Evolutionary conservation across 2,797 vertebrate species (phyloP), one percentile per base, ranked within the genome.

Genomic region (Tolypeutes matacus): DNA sequence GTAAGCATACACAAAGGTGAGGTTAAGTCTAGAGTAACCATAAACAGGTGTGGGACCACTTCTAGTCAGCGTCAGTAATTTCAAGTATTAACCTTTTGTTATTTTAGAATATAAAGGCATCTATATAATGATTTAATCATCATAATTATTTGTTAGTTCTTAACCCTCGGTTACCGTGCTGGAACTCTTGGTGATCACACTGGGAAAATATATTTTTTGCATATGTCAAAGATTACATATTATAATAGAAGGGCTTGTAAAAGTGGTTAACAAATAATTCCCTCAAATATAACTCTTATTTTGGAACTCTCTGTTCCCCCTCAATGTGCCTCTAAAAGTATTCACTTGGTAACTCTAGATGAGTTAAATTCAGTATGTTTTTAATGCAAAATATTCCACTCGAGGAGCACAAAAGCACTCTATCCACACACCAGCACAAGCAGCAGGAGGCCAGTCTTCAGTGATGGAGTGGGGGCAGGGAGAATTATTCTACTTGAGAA

Each of bases 381-480:
- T 91, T 51, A 75, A 46, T 73, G 29, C 10, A 83, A 89, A 95
- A 82, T 86, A 87, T 72, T 91, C 49, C 46, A 72, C 27, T 67
- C 4, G 46, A 15, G 27, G 4, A 15, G 1, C 23, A 36, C n/a
- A 36, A 46, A 94, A 58, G 8, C 29, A 53, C 17, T 72, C 46
- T 46, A 17, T n/a, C 78, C 65, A 29, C 3, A 15, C 2, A 83
- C 17, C 49, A 87, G 20, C 23, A 81, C 81, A 56, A 89, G 15
- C 17, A 78, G 0, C 58, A 56, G 75, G 36, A 34, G 67, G 29
- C 58, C 34, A 25, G 27, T 46, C 27, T 20, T 91, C 49, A 83
- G n/a, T 36, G 76, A 78, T 8, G 17, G 29, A 56, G 23, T 49
- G 1, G 31, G 36, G 14, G 0, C 14, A 20, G 18, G 10, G 18